A percentile compares a stretch with the other conserved stretches of the same genome.
Evolutionary conservation across 2,888 invertebrate species (phyloP).

Genomic region (Drosophila borborema): DNA sequence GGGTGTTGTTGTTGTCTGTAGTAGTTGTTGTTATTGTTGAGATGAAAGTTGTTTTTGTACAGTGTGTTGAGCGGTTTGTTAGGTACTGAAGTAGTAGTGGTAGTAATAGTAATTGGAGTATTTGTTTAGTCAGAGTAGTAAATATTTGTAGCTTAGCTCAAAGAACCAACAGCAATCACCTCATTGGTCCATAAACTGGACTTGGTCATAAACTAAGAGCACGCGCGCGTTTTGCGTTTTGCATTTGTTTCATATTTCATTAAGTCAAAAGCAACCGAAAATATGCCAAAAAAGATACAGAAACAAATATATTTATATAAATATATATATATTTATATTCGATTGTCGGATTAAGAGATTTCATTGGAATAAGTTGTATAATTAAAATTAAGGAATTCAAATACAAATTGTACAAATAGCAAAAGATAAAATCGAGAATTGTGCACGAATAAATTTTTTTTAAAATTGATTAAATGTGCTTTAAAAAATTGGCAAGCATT

Average conservation of each 20-base stretch:
- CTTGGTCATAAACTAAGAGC: conserved; percentile 85
- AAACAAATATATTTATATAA: conserved; percentile 45
- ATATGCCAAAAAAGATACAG: conserved; percentile 68
- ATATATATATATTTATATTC: conserved; percentile 63
- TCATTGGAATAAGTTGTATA: conserved; percentile 7
- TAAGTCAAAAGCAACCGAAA: conserved; percentile 75
- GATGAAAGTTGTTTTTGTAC: conserved; percentile 37
- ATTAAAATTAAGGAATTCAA: conserved; percentile 14
- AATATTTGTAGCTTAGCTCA: conserved; percentile 40
- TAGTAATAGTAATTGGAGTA: conserved; percentile 14
- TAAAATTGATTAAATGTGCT: conserved; percentile 56
- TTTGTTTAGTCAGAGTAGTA: conserved; percentile 49
- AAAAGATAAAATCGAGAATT: conserved; percentile 33
- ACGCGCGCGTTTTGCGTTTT: conserved; percentile 27
- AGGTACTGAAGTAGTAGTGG: conserved; percentile 21
- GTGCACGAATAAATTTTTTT: conserved; percentile 50
- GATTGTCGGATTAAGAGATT: conserved; percentile 52
- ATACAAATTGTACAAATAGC: conserved; percentile 28
- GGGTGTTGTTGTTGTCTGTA: conserved; percentile 33
- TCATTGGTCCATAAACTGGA: conserved; percentile 85
- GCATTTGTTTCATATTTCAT: conserved; percentile 77
- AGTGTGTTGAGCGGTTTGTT: conserved; percentile 49
- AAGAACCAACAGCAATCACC: conserved; percentile 83
- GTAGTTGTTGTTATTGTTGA: conserved; percentile 9
- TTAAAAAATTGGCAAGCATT: conserved; percentile 64